Evolutionary conservation across 2,888 invertebrate species (phyloP).

Genomic region (Stenurella melanura): DNA sequence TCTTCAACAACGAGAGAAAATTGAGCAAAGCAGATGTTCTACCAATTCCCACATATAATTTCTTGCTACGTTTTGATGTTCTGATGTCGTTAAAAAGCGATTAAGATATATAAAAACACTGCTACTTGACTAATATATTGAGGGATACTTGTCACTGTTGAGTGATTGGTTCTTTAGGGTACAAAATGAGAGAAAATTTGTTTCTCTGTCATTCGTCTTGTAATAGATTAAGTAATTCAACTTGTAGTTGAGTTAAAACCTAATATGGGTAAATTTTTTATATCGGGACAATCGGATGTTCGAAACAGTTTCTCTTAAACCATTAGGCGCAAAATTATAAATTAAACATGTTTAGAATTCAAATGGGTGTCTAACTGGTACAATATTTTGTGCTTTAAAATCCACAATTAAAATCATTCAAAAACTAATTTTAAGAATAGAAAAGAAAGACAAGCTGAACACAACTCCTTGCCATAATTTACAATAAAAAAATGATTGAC

Average conservation of each 20-base stretch:
- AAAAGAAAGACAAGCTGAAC: no score
- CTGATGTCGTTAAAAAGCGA: conserved; percentile 22
- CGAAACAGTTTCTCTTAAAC: no score
- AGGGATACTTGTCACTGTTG: conserved; percentile 29
- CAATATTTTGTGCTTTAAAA: no score
- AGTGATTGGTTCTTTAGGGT: conserved; percentile 6
- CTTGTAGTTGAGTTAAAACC: neutral
- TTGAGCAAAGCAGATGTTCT: conserved; percentile 6
- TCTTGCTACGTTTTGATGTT: conserved; percentile 9
- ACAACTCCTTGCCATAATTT: no score
- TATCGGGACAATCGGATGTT: no score
- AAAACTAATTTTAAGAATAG: no score
- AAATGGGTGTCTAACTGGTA: no score
- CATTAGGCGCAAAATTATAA: no score
- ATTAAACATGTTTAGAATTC: no score
- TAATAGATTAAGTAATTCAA: neutral
- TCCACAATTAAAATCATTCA: no score
- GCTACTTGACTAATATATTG: conserved; percentile 25
- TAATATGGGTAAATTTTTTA: no score
- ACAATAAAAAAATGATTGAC: no score
- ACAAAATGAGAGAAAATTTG: conserved; percentile 30
- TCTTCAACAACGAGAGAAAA: neutral
- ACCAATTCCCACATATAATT: conserved; percentile 22
- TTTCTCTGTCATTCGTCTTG: conserved; percentile 17
- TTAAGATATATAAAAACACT: conserved; percentile 21